These are phyloP conservation scores for Ctenicera cuprea DNA, from an alignment of 2,888 invertebrate genomes.

Conservation along the genomic window DNA sequence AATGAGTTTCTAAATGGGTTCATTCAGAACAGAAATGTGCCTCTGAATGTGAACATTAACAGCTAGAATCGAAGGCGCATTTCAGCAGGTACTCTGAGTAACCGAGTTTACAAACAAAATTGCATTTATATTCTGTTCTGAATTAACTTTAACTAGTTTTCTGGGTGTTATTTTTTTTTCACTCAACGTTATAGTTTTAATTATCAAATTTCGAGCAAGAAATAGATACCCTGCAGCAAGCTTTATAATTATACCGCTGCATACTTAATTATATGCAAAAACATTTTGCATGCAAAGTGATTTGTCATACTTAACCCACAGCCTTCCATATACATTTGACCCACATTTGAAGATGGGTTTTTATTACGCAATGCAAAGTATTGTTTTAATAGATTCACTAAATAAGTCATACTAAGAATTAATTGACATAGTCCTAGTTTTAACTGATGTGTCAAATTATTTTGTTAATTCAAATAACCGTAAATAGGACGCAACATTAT, in stretches of 20 bases:
- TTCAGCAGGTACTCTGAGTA: conserved; percentile 12
- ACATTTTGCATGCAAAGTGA: conserved; percentile 11
- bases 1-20: conserved; percentile 27
- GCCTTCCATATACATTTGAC: background rate
- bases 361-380: too few relatives aligned
- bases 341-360: too few relatives aligned
- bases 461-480: too few relatives aligned
- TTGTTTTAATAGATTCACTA: too few relatives aligned
- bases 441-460: too few relatives aligned
- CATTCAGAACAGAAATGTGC: conserved; percentile 28
- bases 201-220: too few relatives aligned
- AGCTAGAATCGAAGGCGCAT: conserved; percentile 13
- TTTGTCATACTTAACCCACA: background rate
- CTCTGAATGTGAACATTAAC: conserved; percentile 20
- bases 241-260: background rate
- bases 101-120: conserved; percentile 6
- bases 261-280: conserved; percentile 23
- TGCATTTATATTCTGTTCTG: background rate
- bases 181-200: too few relatives aligned
- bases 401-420: too few relatives aligned
- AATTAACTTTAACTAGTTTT: background rate
- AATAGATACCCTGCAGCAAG: too few relatives aligned
- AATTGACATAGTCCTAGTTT: too few relatives aligned
- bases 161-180: background rate
- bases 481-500: too few relatives aligned